Evolutionary conservation across 2,797 vertebrate genomes (phyloP), one percentile per base, ranked within the genome.

Genomic region (Chrosomus eos): DNA sequence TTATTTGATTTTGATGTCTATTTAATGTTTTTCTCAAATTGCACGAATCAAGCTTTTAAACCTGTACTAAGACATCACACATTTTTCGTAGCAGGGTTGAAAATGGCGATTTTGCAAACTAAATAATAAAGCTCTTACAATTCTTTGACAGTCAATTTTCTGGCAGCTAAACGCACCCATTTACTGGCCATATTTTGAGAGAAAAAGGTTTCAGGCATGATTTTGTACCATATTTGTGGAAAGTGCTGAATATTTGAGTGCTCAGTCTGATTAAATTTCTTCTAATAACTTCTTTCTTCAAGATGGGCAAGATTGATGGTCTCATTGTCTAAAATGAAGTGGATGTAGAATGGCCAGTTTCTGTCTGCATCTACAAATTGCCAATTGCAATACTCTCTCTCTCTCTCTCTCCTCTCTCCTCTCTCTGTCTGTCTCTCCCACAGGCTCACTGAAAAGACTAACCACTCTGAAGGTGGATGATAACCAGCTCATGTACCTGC

Each of bases 391-490:
- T 58, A 64, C 73, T 7, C 19, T 48, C 55, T 74, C 19, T 48
- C 55, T 74, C 40, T 79, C 62, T 80, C 21, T 70, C 48, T 60
- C 70, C 36, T 75, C 55, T 38, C 21, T 53, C 7, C 73, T 7
- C 43, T 68, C 26, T 60, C 43, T 23, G n/a, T 80, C 55, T 7
- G 16, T 48, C 55, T 74, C 40, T 80, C 62, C 68, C 90, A 81
- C 90, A 99, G 98, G 98, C 90, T 98, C 96, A 43, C 89, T 99
- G 90, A 99, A 98, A 94, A 99, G 97, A 90, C 92, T 99, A 91
- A 97, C 97, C 3, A 96, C 98, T 38, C 95, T 99, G 90, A 99
- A 99, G 92, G 96, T 99, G 92, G 98, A 99, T 92, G 98, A 99
- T 95, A 99, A 99, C 93, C 98, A 99, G 91, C 94, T 99, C 89